Evolutionary conservation across 2,797 vertebrate species (phyloP).

Genomic region (Odontamblyopus lacepedii): DNA sequence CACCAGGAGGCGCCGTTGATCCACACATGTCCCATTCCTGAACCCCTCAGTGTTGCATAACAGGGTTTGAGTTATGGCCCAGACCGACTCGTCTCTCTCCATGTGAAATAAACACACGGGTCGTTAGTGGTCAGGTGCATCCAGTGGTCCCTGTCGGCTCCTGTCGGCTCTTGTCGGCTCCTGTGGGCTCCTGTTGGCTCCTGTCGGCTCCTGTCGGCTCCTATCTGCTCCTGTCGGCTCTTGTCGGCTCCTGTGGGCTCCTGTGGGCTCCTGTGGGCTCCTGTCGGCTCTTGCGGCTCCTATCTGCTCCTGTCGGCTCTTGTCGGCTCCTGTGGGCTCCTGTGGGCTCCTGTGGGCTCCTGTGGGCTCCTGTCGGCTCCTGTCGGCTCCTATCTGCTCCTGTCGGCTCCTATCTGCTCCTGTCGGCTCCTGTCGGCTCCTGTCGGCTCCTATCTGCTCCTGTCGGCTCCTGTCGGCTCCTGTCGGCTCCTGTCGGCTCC

Average conservation of each 20-base stretch:
- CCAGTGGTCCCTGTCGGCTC: constrained; percentile 1
- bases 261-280: background rate
- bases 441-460: background rate
- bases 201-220: background rate
- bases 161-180: constrained; percentile 58
- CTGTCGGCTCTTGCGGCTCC: too few relatives aligned
- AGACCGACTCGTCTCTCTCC: constrained; percentile 17
- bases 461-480: too few relatives aligned
- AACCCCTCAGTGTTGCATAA: constrained; percentile 32
- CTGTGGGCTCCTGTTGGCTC: background rate
- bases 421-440: background rate
- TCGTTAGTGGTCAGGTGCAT: constrained; percentile 4
- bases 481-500: constrained; percentile 8
- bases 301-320: background rate
- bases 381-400: background rate
- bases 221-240: background rate
- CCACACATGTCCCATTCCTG: background rate
- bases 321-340: background rate
- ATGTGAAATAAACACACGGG: constrained; percentile 28
- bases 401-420: background rate
- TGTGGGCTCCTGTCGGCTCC: background rate
- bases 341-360: background rate
- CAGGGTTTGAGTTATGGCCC: constrained; percentile 21
- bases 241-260: background rate
- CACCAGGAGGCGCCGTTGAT: constrained; percentile 51